Evolutionary conservation across 2,888 invertebrate genomes (phyloP), one percentile per base, ranked within the genome.

Genomic region (Cabera pusaria): DNA sequence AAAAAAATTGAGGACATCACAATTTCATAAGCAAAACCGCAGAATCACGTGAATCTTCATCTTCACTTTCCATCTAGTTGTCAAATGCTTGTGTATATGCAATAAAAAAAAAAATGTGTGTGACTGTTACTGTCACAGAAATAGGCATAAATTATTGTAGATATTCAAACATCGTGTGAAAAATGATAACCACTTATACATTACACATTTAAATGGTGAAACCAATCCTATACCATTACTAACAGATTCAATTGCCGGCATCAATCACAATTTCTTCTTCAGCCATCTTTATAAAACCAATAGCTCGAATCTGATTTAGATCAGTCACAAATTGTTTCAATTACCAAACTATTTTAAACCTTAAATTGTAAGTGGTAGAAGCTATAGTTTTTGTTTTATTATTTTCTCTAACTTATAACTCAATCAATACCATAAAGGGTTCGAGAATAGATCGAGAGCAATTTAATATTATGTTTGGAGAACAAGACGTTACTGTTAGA

Each of bases 261-360:
- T 73, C 62, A 60, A 72, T 71, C 64, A 66, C 62, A 49, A 57
- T 60, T 67, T 65, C 64, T 40, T 28, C 18, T 34, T 6, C 16
- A 11, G 6, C 14, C 66, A 63, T 58, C 72, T 71, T 33, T 44
- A 35, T 28, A 41, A 38, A 44, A 49, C 29, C 46, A 52, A 77
- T 76, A 69, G 63, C 64, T 71, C 65, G 70, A 56, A 68, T 64
- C 72, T 61, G 66, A 79, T 77, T 66, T 61, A 64, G 68, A 74
- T 77, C 69, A 69, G 70, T 69, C 66, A 67, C 69, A 65, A 67
- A 67, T 51, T 47, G 43, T 59, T 64, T 56, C 59, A 56, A 61
- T 59, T 46, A 45, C 1, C 11, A 6, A 16, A 8, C 20, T 5
- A 44, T 33, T 45, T 43, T 41, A 8, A 36, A 43, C 29, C 23